phyloP scores from a whole-genome alignment of 2,113 vertebrate genomes.

The Myrmophylax atrothorax region DNA sequence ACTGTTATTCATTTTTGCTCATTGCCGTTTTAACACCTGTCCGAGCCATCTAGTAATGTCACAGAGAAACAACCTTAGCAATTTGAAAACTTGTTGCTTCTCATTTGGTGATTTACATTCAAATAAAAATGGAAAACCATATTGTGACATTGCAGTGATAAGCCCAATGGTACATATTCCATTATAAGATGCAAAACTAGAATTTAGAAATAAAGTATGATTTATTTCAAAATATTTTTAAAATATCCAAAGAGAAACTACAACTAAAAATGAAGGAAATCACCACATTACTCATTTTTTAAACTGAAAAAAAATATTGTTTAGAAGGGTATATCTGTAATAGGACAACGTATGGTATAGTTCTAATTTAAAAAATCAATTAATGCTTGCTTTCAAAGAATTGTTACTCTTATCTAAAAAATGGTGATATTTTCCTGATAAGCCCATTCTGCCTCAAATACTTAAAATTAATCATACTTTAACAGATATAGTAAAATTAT shows the following conservation, averaged over 20 bases:
- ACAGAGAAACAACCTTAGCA: neutral
- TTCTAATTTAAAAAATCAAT: neutral
- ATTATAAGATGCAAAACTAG: neutral
- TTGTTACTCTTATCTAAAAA: neutral
- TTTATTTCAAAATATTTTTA: neutral
- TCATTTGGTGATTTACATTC: neutral
- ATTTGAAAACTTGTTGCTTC: neutral
- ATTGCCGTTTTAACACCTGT: constrained; percentile 8
- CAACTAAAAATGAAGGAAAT: neutral
- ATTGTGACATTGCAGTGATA: neutral
- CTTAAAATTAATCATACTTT: neutral
- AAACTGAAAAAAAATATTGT: neutral
- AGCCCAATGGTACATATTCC: neutral
- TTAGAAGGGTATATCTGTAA: neutral
- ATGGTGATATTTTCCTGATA: neutral
- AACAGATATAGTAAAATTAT: neutral
- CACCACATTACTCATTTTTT: neutral
- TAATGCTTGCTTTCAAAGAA: neutral
- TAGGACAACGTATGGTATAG: neutral
- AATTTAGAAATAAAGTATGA: neutral
- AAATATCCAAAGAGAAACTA: neutral
- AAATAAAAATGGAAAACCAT: neutral
- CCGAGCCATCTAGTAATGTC: neutral
- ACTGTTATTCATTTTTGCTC: neutral
- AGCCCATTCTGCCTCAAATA: neutral